Base-by-base conservation (phyloP, 2,888 invertebrate genomes). In the Tiphia femorata region DNA sequence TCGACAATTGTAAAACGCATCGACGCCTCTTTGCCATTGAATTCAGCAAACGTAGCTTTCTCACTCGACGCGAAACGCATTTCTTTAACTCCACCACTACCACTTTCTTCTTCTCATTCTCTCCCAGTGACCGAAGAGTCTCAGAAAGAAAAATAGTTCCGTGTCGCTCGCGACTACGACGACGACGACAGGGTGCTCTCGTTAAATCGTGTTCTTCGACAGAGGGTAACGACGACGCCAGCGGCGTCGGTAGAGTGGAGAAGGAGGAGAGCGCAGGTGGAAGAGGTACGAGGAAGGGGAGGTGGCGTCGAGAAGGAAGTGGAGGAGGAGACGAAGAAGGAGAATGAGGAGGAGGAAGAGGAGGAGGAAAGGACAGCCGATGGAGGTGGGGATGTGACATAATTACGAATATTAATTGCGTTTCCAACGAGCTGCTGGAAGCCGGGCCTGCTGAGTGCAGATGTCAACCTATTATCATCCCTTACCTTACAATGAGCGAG, bases 381-480 rank as follows among this genome's bases (percentile, higher is more conserved):
- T 64, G 62, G 65, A n/a, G n/a, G 68, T 64, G 65, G 70, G 71
- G 68, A 71, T 66, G 68, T 71, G 68, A 67, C 69, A 71, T 71
- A 79, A 82, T 81, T 81, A 78, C 76, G 77, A 80, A 82, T 81
- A 81, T 81, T 81, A 81, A 82, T 82, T 82, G 77, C 77, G 80
- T 78, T 81, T 76, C 73, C 73, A 71, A 71, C 71, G 72, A 72
- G 71, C 72, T 67, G 66, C 69, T 64, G 74, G 72, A 72, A 71
- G 72, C 67, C 66, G 74, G 75, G 75, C 73, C 72, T 74, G 80
- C 75, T 80, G 77, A 79, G 80, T 81, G 81, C 82, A 82, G 81
- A 82, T 83, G 82, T 80, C 82, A 81, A 81, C 79, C 81, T 79
- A 82, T 82, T 83, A 83, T 81, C 80, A 80, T 81, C 75, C 75